Evolutionary conservation across 2,113 vertebrate genomes (phyloP).

Genomic region (Platichthys flesus): DNA sequence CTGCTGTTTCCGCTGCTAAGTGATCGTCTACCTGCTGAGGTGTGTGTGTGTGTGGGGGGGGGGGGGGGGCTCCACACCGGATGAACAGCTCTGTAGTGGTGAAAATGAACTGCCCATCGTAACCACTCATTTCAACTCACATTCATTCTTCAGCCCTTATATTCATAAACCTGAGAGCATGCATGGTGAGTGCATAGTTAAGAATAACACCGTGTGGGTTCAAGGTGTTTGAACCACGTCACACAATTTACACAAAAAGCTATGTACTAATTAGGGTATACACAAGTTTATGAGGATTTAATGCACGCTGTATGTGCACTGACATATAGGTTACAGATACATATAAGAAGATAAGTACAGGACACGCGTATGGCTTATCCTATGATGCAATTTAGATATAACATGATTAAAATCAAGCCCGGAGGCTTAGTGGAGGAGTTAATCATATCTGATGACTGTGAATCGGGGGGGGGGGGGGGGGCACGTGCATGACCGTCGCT

Average conservation of each 20-base stretch:
- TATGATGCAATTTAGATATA: neutral
- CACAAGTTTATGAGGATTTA: neutral
- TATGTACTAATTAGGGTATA: too few relatives aligned
- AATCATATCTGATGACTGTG: too few relatives aligned
- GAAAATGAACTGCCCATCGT: neutral
- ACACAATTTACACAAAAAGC: too few relatives aligned
- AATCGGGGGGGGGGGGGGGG: too few relatives aligned
- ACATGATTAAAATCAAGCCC: neutral
- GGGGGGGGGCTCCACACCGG: neutral
- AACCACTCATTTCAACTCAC: too few relatives aligned
- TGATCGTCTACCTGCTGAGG: neutral
- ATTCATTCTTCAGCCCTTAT: neutral
- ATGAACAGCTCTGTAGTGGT: neutral
- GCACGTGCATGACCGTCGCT: too few relatives aligned
- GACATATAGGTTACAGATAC: neutral
- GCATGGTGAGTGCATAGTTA: neutral
- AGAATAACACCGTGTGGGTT: neutral
- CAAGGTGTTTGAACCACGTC: neutral
- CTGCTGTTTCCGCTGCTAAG: neutral
- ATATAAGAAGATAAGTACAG: neutral
- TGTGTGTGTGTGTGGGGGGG: too few relatives aligned
- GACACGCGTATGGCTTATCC: neutral
- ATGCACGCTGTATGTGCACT: neutral
- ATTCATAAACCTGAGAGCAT: neutral
- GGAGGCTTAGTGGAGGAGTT: neutral